Base-by-base conservation (phyloP, 2,797 vertebrate genomes). In the Passerculus sandwichensis region DNA sequence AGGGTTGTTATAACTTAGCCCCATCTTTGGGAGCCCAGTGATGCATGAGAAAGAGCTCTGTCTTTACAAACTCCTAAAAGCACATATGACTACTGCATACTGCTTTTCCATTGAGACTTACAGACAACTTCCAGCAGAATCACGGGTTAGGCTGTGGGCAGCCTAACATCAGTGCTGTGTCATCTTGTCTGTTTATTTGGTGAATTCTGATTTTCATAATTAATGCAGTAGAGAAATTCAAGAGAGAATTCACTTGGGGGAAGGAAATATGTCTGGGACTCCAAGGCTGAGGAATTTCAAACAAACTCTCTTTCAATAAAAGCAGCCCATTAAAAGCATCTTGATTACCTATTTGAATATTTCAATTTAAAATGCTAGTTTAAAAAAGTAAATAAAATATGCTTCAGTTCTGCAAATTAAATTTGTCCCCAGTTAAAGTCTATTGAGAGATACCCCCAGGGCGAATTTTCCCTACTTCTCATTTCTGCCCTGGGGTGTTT, bases 401-500 rank as follows among this genome's bases (percentile, higher is more conserved):
- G 74, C 29, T 79, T 84, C 59, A 73, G 44, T 90, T 94, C 76
- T 76, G 32, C 71, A 86, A 90, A 93, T 91, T 88, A 78, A 94
- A 94, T 88, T 60, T 81, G 83, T 66, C 36, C 29, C 69, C 66
- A 51, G 87, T 82, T 89, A 65, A 93, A 94, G 19, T 72, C 76
- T 62, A 48, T 30, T 59, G 88, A 94, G 93, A 94, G 61, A 62
- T 51, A 86, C 66, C 76, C 36, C 44, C 29, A 38, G 88, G 89
- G 80, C 38, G 56, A 94, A 78, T 80, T 90, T 94, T 67, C 66
- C 70, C 51, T 48, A 84, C 66, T 53, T 95, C 56, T 86, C 59
- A 53, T 88, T 94, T 81, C 76, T 94, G 93, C 83, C 88, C 59
- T 81, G 64, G 56, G 60, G 88, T 94, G 88, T 93, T 96, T 96